These are phyloP conservation scores for Pongo abelii DNA, from an alignment of 2,113 vertebrate species.

Conservation along the genomic window DNA sequence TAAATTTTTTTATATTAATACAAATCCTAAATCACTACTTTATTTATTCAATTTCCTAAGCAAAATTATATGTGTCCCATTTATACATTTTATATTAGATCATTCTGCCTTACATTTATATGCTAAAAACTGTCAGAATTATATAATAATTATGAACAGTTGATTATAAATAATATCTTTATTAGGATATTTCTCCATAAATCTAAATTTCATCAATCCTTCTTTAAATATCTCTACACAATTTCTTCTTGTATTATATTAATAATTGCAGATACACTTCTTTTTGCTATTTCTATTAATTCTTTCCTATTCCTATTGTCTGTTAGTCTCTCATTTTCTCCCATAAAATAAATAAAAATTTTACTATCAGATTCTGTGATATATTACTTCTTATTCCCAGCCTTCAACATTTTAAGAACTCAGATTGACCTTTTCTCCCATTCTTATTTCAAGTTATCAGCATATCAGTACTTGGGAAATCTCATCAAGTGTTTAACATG, in stretches of 20 bases:
- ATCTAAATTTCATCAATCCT: conserved; percentile 28
- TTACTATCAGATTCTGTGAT: not conserved
- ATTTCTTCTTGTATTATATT: not conserved
- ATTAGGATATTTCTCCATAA: not conserved
- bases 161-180: not conserved
- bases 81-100: not conserved
- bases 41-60: not conserved
- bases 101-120: not conserved
- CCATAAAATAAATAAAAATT: not conserved
- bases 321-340: not conserved
- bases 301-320: not conserved
- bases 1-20: not conserved
- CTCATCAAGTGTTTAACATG: conserved; percentile 9
- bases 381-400: not conserved
- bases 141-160: conserved; percentile 2
- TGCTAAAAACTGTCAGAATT: not conserved
- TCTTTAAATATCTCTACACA: not conserved
- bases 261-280: not conserved
- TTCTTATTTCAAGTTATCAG: not conserved
- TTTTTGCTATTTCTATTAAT: not conserved
- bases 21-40: not conserved
- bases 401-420: conserved; percentile 16
- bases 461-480: conserved; percentile 6
- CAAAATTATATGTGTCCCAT: not conserved
- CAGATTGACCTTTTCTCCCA: not conserved